Evolutionary conservation across 2,888 invertebrate genomes (phyloP).

Genomic region (Minunthozetes semirufus): DNA sequence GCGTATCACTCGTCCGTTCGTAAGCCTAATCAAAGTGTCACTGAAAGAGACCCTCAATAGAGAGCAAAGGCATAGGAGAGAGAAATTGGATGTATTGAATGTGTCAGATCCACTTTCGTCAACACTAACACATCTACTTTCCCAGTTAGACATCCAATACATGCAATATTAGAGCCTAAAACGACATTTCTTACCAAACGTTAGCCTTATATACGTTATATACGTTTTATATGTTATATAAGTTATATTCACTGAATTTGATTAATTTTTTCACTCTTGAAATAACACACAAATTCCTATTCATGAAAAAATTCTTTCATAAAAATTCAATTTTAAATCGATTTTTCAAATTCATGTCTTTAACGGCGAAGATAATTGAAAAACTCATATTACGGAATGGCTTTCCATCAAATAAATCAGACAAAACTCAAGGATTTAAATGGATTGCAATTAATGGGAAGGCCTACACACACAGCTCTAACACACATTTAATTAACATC

Average conservation of each 20-base stretch:
- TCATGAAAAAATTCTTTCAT: not conserved
- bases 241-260: not conserved
- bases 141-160: no score
- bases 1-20: not conserved
- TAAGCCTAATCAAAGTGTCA: constrained; percentile 27
- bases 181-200: no score
- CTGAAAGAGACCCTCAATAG: not conserved
- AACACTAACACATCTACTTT: not conserved
- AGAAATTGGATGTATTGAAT: constrained; percentile 8
- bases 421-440: no score
- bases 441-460: no score
- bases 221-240: no score
- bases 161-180: no score
- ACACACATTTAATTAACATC: not conserved
- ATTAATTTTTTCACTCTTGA: not conserved
- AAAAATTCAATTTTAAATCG: not conserved
- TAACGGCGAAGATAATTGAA: no score
- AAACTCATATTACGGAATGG: no score
- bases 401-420: no score
- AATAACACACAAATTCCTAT: not conserved
- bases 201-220: no score
- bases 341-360: not conserved
- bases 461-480: not conserved
- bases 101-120: constrained; percentile 20
- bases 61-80: not conserved